phyloP scores from a whole-genome alignment of 2,888 invertebrate genomes.

The Rhingia rostrata region DNA sequence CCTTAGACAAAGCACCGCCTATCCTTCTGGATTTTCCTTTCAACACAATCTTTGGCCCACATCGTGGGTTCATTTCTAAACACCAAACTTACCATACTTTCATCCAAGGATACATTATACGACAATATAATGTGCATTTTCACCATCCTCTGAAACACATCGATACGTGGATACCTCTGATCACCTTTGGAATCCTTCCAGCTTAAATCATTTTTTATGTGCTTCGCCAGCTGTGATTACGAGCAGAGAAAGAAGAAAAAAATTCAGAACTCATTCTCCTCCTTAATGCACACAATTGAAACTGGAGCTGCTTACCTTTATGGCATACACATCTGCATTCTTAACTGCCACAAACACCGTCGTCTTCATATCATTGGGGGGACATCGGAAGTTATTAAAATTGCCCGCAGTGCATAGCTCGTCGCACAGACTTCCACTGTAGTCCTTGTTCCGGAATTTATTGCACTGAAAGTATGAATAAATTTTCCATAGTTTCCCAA shows the following conservation, averaged over 20 bases:
- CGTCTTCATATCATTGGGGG: conserved; percentile 80
- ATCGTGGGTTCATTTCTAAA: neutral
- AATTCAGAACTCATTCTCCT: neutral
- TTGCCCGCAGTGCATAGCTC: conserved; percentile 79
- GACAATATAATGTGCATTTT: conserved; percentile 81
- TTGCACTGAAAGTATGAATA: conserved; percentile 77
- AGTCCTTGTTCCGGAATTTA: conserved; percentile 79
- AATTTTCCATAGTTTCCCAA: neutral
- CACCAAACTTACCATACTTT: conserved; percentile 79
- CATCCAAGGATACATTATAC: conserved; percentile 81
- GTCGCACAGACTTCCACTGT: conserved; percentile 81
- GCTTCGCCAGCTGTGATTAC: conserved; percentile 77
- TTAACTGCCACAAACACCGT: conserved; percentile 81
- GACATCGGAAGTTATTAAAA: conserved; percentile 81
- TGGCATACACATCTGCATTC: conserved; percentile 80
- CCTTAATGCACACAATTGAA: neutral
- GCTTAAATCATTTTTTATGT: conserved; percentile 79
- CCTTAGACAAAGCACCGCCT: too few species aligned
- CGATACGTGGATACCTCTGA: conserved; percentile 79
- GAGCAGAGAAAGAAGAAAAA: conserved; percentile 4
- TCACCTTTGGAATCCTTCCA: conserved; percentile 80
- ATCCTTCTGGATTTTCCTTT: too few species aligned
- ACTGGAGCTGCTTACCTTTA: conserved; percentile 79
- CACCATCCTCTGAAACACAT: conserved; percentile 81
- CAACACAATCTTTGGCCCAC: too few species aligned